phyloP scores from a whole-genome alignment of 2,888 invertebrate species.

The Protula sp. region DNA sequence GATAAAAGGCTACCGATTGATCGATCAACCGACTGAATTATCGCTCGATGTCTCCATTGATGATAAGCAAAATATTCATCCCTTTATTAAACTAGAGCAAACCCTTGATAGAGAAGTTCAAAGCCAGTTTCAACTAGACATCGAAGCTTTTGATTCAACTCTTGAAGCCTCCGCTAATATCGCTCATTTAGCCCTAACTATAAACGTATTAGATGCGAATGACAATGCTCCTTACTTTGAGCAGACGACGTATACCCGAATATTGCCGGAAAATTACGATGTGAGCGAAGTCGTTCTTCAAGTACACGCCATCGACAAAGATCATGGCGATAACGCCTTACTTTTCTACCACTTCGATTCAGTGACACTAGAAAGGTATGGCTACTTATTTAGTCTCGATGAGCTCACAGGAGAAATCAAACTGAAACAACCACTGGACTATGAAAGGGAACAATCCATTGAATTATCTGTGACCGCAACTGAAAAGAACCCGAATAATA shows the following conservation, averaged over 20 bases:
- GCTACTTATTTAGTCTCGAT: not conserved
- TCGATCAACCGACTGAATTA: not conserved
- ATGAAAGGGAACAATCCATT: not conserved
- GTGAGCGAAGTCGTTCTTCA: not conserved
- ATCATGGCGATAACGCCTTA: not conserved
- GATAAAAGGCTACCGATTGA: not conserved
- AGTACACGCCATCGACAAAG: not conserved
- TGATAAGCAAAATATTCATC: not conserved
- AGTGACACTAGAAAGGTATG: not conserved
- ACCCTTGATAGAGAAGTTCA: not conserved
- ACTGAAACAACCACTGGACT: not conserved
- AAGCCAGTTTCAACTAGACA: not conserved
- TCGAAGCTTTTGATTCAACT: not conserved
- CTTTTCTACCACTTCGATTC: not conserved
- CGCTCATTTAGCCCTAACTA: not conserved
- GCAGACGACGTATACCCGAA: not conserved
- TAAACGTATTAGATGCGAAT: not conserved
- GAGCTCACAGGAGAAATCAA: not conserved
- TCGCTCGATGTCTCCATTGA: not conserved
- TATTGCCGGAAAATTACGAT: not conserved
- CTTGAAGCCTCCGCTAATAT: not conserved
- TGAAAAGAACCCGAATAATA: not conserved
- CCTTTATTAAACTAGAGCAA: not conserved
- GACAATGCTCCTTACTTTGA: not conserved
- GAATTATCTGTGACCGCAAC: not conserved